Base-by-base conservation (phyloP, 2,888 invertebrate genomes). In the Nasonovia ribisnigri region DNA sequence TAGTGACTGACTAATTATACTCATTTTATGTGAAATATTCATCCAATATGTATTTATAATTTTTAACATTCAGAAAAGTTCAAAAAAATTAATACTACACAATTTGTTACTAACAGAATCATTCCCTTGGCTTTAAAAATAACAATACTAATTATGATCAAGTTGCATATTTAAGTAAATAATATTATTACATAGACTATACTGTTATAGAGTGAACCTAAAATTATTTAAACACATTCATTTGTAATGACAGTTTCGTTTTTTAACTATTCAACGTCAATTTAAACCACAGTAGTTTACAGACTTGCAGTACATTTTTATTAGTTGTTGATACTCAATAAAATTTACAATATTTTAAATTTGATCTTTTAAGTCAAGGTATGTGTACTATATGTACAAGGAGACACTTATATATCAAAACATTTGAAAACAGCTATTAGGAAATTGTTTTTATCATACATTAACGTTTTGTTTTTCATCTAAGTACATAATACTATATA, bases 1-100 rank as follows among this genome's bases (percentile, higher is more conserved):
- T 77, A 90, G 77, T 77, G 51, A 29, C 90, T 77, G 51, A 90
- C 36, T 90, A 46, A 77, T 77, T 84, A 51, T 84, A 91, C 46
- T 84, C 46, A 48, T 67, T 36, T 46, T 36, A 77, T 51, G 36
- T 77, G 16, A 29, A 48, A 16, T 89, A 84, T 84, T 54, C 29
- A 29, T 54, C 20, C 13, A 84, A 88, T 24, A 51, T 51, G 24
- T 88, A 88, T 54, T 88, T 51, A 51, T 24, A 36, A 77, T 77
- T 77, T 77, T 20, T 8, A 36, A 77, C 77, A 77, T 36, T 77
- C 36, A 77, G 20, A 8, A 77, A 77, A 77, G 36, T 36, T 6
- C 77, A 36, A 36, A 36, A 77, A 36, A 36, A 8, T 8, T 77
- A 20, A 36, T 36, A 20, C 3, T 20, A 77, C 77, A 77, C 36